Evolutionary conservation across 2,888 invertebrate genomes (phyloP).

Genomic region (Drosophila longiperda): DNA sequence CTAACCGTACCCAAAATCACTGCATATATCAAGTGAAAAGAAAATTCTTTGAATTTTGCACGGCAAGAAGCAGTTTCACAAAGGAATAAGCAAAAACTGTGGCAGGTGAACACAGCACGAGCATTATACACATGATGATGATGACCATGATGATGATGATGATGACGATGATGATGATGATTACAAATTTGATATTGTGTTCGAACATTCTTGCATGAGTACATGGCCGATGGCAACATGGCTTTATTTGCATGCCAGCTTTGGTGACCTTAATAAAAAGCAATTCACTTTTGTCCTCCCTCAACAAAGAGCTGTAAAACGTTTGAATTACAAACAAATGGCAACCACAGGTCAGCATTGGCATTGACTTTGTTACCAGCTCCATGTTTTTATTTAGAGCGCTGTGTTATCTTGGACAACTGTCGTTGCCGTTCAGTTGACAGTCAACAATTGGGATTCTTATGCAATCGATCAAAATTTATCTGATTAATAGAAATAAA

Average conservation of each 20-base stretch:
- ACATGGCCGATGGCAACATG: conserved; percentile 11
- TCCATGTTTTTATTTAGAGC: background rate
- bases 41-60: conserved; percentile 53
- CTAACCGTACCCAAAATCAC: conserved; percentile 3
- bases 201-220: conserved; percentile 6
- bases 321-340: conserved; percentile 15
- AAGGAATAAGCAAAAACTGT: conserved; percentile 36
- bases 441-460: conserved; percentile 34
- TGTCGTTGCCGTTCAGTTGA: conserved; percentile 3
- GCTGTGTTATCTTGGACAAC: background rate
- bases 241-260: conserved; percentile 27
- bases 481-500: conserved; percentile 12
- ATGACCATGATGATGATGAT: conserved; percentile 10
- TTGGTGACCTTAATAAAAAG: conserved; percentile 56
- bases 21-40: conserved; percentile 1
- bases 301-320: conserved; percentile 44
- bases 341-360: conserved; percentile 29
- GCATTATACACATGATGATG: conserved; percentile 20
- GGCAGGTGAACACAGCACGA: conserved; percentile 26
- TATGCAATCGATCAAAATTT: conserved; percentile 23
- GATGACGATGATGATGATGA: conserved; percentile 8
- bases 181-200: conserved; percentile 34
- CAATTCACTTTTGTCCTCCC: conserved; percentile 30
- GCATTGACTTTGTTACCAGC: background rate
- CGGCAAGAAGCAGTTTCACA: conserved; percentile 35